phyloP scores from a whole-genome alignment of 2,888 invertebrate genomes.

The Nebria brevicollis region DNA sequence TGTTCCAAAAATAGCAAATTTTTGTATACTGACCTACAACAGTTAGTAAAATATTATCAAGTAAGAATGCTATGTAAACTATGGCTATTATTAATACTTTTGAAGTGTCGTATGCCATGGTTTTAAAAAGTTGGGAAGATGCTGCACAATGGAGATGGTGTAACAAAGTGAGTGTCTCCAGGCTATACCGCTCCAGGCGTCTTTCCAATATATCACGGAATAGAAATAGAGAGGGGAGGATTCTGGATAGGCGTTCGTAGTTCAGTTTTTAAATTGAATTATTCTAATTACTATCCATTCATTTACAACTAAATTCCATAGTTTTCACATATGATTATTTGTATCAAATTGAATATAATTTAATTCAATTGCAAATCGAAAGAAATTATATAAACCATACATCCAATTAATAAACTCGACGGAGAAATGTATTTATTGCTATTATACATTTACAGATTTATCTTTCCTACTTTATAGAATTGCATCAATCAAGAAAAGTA shows the following conservation, averaged over 20 bases:
- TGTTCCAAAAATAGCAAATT: background rate
- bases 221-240: background rate
- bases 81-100: slow-evolving; percentile 65
- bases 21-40: slow-evolving; percentile 79
- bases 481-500: no score
- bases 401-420: no score
- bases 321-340: no score
- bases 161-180: slow-evolving; percentile 32
- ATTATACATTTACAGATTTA: no score
- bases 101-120: slow-evolving; percentile 48
- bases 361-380: no score
- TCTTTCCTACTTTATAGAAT: no score
- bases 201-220: background rate
- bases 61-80: slow-evolving; percentile 79
- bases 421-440: no score
- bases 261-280: background rate
- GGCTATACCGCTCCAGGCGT: slow-evolving; percentile 26
- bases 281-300: no score
- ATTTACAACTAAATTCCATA: no score
- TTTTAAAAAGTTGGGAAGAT: slow-evolving; percentile 1
- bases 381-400: no score
- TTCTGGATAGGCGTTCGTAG: background rate
- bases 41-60: slow-evolving; percentile 89
- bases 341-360: no score
- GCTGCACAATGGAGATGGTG: slow-evolving; percentile 17